These are phyloP conservation scores for Naso thynnoides DNA, from an alignment of 2,797 vertebrate genomes.

Conservation along the genomic window DNA sequence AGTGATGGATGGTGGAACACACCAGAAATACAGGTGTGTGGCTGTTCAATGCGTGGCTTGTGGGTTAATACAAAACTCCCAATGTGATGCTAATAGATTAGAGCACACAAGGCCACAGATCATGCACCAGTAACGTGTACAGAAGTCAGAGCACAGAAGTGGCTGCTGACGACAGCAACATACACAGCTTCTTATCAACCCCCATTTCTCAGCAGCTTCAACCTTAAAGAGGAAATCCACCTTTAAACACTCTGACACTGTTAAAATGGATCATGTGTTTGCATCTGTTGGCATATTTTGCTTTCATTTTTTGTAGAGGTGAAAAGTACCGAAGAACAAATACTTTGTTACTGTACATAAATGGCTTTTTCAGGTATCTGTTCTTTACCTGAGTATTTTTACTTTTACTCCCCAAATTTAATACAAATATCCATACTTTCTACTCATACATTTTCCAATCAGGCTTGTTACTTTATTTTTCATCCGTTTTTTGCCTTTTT, in stretches of 20 bases:
- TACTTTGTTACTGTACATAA: too few relatives aligned
- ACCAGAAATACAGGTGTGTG: constrained; percentile 25
- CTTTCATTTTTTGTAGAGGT: too few relatives aligned
- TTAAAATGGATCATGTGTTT: not conserved
- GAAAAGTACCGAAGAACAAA: too few relatives aligned
- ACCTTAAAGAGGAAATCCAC: constrained; percentile 58
- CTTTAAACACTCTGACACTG: constrained; percentile 25
- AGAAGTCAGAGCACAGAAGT: constrained; percentile 39
- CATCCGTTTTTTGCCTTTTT: too few relatives aligned
- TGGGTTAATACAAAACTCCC: constrained; percentile 41
- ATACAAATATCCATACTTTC: too few relatives aligned
- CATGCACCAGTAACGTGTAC: constrained; percentile 53
- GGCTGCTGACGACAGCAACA: constrained; percentile 42
- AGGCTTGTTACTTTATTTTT: too few relatives aligned
- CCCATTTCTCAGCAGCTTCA: constrained; percentile 22
- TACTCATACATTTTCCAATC: too few relatives aligned
- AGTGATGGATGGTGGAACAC: constrained; percentile 18
- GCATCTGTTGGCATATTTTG: not conserved
- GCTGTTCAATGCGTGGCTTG: constrained; percentile 23
- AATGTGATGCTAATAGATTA: constrained; percentile 30
- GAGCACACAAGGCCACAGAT: constrained; percentile 30
- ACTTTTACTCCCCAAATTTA: too few relatives aligned
- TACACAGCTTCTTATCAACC: constrained; percentile 31
- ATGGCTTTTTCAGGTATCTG: too few relatives aligned
- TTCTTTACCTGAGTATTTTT: too few relatives aligned